Conservation (phyloP, 2,797 vertebrate genomes). For the Girardinus metallicus region DNA sequence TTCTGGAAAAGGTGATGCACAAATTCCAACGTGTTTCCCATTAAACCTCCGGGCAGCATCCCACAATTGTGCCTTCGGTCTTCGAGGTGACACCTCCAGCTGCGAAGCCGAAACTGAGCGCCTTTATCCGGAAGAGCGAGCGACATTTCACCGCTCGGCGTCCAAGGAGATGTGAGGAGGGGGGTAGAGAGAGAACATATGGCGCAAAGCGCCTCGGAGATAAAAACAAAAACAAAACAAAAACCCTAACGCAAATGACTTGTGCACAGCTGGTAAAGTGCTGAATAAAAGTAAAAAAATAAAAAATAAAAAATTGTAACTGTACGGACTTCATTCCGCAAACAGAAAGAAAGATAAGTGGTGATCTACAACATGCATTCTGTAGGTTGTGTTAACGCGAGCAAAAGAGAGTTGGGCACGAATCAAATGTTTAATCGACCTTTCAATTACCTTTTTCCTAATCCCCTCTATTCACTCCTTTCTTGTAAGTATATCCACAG, state of each 20-base stretch:
- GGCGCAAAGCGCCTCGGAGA: conserved; percentile 44
- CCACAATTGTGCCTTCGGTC: conserved; percentile 64
- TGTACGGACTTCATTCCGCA: not conserved
- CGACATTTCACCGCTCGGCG: conserved; percentile 55
- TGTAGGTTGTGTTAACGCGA: not conserved
- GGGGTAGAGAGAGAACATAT: conserved; percentile 60
- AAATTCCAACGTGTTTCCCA: conserved; percentile 89
- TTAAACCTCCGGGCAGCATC: conserved; percentile 75
- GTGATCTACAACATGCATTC: not conserved
- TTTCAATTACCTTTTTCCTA: conserved; percentile 77
- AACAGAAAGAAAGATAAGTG: not conserved
- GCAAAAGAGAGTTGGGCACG: not conserved
- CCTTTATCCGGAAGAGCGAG: conserved; percentile 69
- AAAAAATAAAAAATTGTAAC: not conserved
- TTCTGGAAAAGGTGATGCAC: conserved; percentile 68
- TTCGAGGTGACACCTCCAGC: conserved; percentile 80
- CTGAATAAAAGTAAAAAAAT: conserved; percentile 20
- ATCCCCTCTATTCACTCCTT: conserved; percentile 71
- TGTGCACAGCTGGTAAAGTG: conserved; percentile 4
- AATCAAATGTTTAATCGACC: conserved; percentile 40
- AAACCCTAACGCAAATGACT: not conserved
- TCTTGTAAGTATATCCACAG: conserved; percentile 72
- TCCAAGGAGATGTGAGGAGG: conserved; percentile 25
- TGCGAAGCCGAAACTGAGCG: conserved; percentile 70
- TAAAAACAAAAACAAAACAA: too few species aligned